Evolutionary conservation across 2,113 vertebrate species (phyloP).

Genomic region (Larimichthys polyactis): DNA sequence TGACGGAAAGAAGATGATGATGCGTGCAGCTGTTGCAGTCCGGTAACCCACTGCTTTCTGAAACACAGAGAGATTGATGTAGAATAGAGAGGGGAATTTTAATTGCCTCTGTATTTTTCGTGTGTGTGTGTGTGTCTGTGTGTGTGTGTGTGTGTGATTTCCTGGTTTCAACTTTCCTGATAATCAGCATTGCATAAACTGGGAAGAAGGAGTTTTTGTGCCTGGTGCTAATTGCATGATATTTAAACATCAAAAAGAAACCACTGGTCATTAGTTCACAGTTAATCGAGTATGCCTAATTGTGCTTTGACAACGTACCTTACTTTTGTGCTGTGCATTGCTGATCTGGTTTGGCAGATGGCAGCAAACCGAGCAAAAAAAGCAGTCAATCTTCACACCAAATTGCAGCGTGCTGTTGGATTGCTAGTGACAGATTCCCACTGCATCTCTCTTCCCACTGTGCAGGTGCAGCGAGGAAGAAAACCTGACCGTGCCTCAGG

Average conservation of each 20-base stretch:
- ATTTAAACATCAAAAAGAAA: conserved; percentile 1
- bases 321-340: background rate
- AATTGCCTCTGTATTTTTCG: conserved; percentile 30
- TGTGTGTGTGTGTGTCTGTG: background rate
- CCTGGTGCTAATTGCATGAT: background rate
- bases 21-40: conserved; percentile 36
- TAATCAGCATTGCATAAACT: conserved; percentile 30
- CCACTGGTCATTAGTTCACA: background rate
- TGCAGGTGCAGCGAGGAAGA: background rate
- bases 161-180: conserved; percentile 13
- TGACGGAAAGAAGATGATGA: conserved; percentile 26
- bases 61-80: conserved; percentile 1
- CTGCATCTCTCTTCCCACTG: background rate
- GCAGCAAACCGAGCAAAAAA: conserved; percentile 26
- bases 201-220: background rate
- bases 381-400: conserved; percentile 2
- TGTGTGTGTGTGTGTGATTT: background rate
- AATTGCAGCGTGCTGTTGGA: conserved; percentile 17
- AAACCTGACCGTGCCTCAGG: conserved; percentile 17
- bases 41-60: conserved; percentile 13
- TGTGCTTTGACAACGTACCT: conserved; percentile 1
- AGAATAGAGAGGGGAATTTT: conserved; percentile 26
- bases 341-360: background rate
- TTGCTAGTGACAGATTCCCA: conserved; percentile 13
- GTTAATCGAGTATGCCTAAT: background rate